Conservation (phyloP, 2,113 vertebrate genomes). For the Channa argus region DNA sequence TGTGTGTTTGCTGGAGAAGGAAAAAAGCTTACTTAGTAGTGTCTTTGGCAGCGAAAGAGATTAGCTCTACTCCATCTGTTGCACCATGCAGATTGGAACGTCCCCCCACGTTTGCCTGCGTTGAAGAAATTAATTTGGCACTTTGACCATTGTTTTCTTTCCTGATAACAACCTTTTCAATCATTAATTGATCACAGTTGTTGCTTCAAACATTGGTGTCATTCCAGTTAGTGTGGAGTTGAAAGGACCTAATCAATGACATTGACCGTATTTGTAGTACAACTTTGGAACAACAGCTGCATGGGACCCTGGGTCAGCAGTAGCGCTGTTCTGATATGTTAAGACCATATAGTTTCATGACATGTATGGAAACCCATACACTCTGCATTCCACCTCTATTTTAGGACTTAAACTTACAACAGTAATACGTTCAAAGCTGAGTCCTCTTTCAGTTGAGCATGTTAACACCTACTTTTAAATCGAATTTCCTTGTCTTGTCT, state of each 20-base stretch:
- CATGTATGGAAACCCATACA: constrained; percentile 57
- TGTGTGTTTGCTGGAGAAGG: neutral
- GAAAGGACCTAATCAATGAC: constrained; percentile 45
- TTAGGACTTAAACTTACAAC: constrained; percentile 48
- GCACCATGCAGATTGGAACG: constrained; percentile 47
- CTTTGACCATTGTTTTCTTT: too few relatives aligned
- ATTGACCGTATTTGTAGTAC: constrained; percentile 38
- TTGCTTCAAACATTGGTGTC: neutral
- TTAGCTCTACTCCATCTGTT: constrained; percentile 74
- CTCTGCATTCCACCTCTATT: constrained; percentile 58
- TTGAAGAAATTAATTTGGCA: neutral
- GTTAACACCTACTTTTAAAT: constrained; percentile 65
- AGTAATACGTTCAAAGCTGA: constrained; percentile 33
- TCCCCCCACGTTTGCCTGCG: constrained; percentile 4
- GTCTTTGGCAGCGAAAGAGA: constrained; percentile 57
- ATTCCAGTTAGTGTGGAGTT: constrained; percentile 16
- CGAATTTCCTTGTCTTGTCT: constrained; percentile 25
- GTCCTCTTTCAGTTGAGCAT: constrained; percentile 64
- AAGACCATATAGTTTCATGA: constrained; percentile 47
- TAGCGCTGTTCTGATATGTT: constrained; percentile 51
- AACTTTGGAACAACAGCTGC: constrained; percentile 61
- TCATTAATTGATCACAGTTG: neutral
- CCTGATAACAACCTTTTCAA: too few relatives aligned
- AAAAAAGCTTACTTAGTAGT: constrained; percentile 38
- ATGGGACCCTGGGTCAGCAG: constrained; percentile 50